Conservation (phyloP, 1,140 invertebrate species). For the Lithobius niger region DNA sequence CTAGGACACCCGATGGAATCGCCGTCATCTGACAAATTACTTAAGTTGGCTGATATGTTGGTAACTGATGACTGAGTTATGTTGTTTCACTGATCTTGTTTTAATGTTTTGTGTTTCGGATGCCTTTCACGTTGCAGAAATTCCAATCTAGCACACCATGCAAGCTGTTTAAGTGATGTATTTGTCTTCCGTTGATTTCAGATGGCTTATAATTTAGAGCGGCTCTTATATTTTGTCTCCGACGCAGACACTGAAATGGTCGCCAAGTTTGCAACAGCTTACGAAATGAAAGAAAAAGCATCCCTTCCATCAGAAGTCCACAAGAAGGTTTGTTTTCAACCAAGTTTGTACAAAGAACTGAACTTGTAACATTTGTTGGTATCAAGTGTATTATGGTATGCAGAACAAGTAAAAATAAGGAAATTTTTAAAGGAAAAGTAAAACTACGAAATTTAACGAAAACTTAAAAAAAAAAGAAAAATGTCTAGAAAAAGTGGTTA, state of each 20-base stretch:
- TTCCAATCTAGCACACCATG: not conserved
- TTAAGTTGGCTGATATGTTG: not conserved
- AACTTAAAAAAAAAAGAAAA: no score
- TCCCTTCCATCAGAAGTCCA: constrained; percentile 22
- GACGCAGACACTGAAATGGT: constrained; percentile 20
- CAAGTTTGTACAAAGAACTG: no score
- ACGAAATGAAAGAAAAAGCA: constrained; percentile 21
- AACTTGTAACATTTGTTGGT: no score
- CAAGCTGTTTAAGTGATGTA: not conserved
- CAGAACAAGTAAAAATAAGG: no score
- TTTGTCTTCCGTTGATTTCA: constrained; percentile 11
- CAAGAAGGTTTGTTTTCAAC: no score
- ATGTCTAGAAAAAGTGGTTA: no score
- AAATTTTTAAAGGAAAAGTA: no score
- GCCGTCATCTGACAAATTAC: not conserved
- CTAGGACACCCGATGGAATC: no score
- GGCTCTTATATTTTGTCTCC: constrained; percentile 29
- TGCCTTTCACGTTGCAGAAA: not conserved
- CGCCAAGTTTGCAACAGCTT: constrained; percentile 22
- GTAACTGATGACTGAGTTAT: not conserved
- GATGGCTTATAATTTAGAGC: constrained; percentile 35
- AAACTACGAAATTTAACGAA: no score
- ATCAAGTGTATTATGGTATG: no score
- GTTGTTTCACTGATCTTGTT: not conserved
- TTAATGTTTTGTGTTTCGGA: not conserved